Evolutionary conservation across 1,140 invertebrate species (phyloP).

Genomic region (Pseudomyrmex concolor): DNA sequence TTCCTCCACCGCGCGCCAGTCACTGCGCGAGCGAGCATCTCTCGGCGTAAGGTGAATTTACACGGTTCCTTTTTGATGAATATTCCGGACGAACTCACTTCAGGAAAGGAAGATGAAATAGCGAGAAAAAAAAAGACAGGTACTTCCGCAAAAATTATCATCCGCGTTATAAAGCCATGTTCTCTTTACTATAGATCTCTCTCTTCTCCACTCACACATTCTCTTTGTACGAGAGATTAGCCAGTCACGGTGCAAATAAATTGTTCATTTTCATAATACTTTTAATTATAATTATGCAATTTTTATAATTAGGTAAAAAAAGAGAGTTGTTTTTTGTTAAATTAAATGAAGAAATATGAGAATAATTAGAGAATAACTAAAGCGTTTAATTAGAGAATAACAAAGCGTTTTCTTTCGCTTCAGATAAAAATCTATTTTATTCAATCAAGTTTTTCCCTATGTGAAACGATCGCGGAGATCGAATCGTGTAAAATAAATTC

Average conservation of each 20-base stretch:
- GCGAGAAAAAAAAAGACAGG: not conserved
- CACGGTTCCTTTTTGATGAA: slow-evolving; percentile 36
- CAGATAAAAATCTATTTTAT: slow-evolving; percentile 7
- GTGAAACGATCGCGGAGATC: slow-evolving; percentile 1
- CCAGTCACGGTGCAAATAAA: too few species aligned
- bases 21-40: slow-evolving; percentile 12
- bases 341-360: slow-evolving; percentile 18
- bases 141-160: slow-evolving; percentile 31
- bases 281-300: too few species aligned
- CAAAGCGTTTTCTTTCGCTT: not conserved
- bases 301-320: too few species aligned
- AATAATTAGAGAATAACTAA: slow-evolving; percentile 6
- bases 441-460: not conserved
- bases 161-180: not conserved
- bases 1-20: slow-evolving; percentile 61
- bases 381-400: slow-evolving; percentile 1
- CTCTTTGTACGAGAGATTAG: too few species aligned
- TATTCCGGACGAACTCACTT: slow-evolving; percentile 13
- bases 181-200: not conserved
- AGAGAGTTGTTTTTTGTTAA: too few species aligned
- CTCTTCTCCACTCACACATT: not conserved
- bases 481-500: slow-evolving; percentile 38
- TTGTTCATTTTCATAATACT: too few species aligned
- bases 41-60: slow-evolving; percentile 30
- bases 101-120: not conserved